A percentile compares a stretch with the other conserved stretches of the same genome.
phyloP scores from a whole-genome alignment of 2,797 vertebrate species.

The Gambelia wislizenii region DNA sequence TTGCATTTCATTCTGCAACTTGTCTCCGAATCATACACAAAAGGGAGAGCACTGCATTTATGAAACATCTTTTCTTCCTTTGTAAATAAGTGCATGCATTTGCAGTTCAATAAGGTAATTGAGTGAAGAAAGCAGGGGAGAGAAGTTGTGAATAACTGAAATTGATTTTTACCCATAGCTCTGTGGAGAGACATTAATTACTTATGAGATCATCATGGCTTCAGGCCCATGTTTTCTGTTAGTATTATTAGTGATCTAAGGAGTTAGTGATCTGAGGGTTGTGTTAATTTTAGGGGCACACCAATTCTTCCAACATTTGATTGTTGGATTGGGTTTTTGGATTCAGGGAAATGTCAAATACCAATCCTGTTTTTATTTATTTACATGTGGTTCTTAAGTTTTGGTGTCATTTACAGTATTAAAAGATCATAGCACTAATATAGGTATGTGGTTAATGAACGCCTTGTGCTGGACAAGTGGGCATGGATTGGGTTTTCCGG shows the following conservation, averaged over 20 bases:
- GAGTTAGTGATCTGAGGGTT: neutral
- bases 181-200: slow-evolving; percentile 58
- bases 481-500: too few relatives aligned
- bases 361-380: neutral
- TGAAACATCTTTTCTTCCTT: slow-evolving; percentile 25
- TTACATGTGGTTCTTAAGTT: too few relatives aligned
- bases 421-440: neutral
- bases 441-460: too few relatives aligned
- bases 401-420: neutral
- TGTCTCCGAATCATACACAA: neutral
- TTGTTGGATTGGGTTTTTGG: neutral
- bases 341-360: neutral
- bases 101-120: slow-evolving; percentile 75
- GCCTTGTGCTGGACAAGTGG: neutral
- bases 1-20: neutral
- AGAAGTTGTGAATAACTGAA: slow-evolving; percentile 70
- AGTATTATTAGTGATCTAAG: neutral
- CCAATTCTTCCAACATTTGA: neutral
- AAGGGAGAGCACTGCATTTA: neutral
- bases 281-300: neutral
- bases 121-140: slow-evolving; percentile 68
- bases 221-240: slow-evolving; percentile 4
- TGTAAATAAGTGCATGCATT: slow-evolving; percentile 64
- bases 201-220: slow-evolving; percentile 28
- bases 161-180: slow-evolving; percentile 70